Evolutionary conservation across 2,113 vertebrate genomes (phyloP), one percentile per base, ranked within the genome.

Genomic region (Herpailurus yagouaroundi): DNA sequence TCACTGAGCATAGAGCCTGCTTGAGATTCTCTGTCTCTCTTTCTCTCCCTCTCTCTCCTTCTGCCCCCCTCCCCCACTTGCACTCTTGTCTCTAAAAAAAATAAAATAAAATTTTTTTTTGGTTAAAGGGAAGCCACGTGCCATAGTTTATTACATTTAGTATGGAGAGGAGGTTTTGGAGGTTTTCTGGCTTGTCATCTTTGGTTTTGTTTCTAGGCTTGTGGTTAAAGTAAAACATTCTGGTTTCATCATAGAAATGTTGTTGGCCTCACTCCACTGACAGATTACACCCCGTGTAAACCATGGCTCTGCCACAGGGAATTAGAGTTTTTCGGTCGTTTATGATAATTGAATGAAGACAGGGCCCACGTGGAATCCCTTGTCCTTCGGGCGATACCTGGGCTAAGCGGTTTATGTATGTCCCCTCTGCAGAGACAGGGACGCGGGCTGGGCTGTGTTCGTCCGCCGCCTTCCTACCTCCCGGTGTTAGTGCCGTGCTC

Each of bases 381-480:
- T 94, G 97, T 97, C 98, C 97, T 98, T 98, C 96, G 98, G 73
- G 87, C 38, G 29, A 55, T 29, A 52, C 79, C 73, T 69, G 52
- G 41, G 0, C 60, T 81, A 31, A 33, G 0, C 93, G 94, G 85
- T 71, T 92, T 89, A 45, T 63, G 84, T 94, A 45, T 66, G 84
- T 94, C 74, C 80, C 55, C 85, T 33, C 10, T 68, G 16, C 18
- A 7, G 90, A 83, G 63, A 45, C 27, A 45, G 3, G 84, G 74
- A n/a, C 69, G 89, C 92, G 97, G 68, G 31, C 60, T 48, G 80
- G 97, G 97, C 97, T 93, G 96, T 81, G 95, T 97, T 97, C 95
- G 79, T 89, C 0, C 25, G 13, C 41, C 1, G 0, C 45, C 77
- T 41, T 16, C 8, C 48, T 66, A 21, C 52, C 95, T 83, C 60